Percentiles rank a stretch among this genome's conserved stretches.
Conservation (phyloP, 2,113 vertebrate species). For the Platichthys flesus region DNA sequence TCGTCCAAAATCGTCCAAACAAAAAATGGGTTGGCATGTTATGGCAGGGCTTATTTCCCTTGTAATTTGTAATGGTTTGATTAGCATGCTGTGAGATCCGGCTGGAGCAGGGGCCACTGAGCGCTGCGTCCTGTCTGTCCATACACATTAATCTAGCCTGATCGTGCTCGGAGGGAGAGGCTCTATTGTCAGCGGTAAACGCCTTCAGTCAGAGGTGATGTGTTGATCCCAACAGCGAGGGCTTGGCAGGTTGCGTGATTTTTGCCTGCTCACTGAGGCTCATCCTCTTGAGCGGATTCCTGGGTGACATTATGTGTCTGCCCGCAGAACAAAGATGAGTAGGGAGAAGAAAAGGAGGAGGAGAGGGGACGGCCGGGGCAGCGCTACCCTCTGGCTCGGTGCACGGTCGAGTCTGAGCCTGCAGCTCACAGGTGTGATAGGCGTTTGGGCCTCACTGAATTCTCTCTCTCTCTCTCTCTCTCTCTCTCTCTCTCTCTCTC, state of each 20-base stretch:
- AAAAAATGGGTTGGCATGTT: conserved; percentile 49
- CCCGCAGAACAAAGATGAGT: conserved; percentile 77
- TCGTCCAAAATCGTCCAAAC: conserved; percentile 34
- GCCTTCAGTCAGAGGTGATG: conserved; percentile 74
- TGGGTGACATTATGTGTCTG: conserved; percentile 80
- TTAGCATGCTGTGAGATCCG: conserved; percentile 71
- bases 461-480: conserved; percentile 59
- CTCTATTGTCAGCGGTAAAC: conserved; percentile 73
- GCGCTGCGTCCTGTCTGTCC: conserved; percentile 53
- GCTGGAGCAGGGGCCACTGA: conserved; percentile 52
- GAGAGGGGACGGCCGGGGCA: conserved; percentile 68
- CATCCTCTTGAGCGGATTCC: conserved; percentile 81
- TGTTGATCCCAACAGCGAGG: conserved; percentile 73
- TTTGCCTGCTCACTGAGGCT: conserved; percentile 82
- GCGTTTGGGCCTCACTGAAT: conserved; percentile 61
- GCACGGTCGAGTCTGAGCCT: conserved; percentile 82
- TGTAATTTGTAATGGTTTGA: conserved; percentile 77
- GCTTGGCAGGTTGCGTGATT: conserved; percentile 77
- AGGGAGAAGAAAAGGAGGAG: conserved; percentile 42
- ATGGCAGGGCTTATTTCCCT: conserved; percentile 50
- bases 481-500: too few relatives aligned
- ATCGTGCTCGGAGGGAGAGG: conserved; percentile 69
- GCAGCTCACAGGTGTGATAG: conserved; percentile 80
- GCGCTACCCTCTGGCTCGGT: conserved; percentile 79
- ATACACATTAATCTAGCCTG: conserved; percentile 68